Conservation (phyloP, 2,113 vertebrate species). For the Carollia perspicillata region DNA sequence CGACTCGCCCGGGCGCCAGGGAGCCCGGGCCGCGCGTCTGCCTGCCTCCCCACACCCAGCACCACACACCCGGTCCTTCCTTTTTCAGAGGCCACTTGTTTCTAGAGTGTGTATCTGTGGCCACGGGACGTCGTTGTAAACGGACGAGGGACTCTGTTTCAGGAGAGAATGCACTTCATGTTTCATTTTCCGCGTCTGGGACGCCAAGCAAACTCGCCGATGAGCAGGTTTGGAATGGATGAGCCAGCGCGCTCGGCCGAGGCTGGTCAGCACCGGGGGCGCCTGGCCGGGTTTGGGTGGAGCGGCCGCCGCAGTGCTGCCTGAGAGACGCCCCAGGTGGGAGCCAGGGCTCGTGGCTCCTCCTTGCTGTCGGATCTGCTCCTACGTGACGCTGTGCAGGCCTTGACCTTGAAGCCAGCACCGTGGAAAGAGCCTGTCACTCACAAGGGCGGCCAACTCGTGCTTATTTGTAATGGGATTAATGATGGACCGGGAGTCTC, state of each 20-base stretch:
- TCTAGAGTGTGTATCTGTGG: neutral
- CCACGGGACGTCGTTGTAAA: neutral
- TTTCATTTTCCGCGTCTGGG: neutral
- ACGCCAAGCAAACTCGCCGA: neutral
- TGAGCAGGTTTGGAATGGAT: neutral
- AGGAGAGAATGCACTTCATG: neutral
- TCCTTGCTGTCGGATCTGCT: neutral
- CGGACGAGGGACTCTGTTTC: neutral
- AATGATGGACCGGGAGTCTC: neutral
- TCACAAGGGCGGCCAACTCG: neutral
- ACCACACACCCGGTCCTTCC: neutral
- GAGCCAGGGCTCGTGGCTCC: too few species aligned
- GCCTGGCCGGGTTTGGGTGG: neutral
- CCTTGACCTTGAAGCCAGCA: fast-evolving
- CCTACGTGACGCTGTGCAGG: fast-evolving
- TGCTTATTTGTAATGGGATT: neutral
- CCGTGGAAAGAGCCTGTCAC: neutral
- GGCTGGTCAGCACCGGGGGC: fast-evolving
- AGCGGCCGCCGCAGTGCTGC: too few species aligned
- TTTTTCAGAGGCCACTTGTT: neutral
- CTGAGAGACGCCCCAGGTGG: neutral
- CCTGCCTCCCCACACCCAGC: neutral
- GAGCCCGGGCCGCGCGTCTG: neutral
- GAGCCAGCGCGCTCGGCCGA: fast-evolving
- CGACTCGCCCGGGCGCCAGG: neutral